phyloP scores from a whole-genome alignment of 2,797 vertebrate genomes.

The Bradypodion pumilum region DNA sequence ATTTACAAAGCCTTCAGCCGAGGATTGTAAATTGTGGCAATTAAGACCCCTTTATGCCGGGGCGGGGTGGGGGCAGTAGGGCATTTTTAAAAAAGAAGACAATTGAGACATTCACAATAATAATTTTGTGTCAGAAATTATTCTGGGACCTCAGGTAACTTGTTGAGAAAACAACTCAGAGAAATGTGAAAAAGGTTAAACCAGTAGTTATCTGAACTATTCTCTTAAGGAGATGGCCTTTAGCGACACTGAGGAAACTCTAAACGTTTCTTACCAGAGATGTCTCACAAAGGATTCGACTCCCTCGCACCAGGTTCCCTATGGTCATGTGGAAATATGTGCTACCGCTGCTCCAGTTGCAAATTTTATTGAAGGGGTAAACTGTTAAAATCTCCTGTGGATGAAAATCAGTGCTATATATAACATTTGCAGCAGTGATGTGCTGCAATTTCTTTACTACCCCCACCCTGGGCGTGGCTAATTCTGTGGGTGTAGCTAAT shows the following conservation, averaged over 20 bases:
- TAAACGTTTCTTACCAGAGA: slow-evolving; percentile 86
- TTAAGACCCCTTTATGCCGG: no score
- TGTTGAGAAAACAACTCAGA: background rate
- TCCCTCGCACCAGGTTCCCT: slow-evolving; percentile 88
- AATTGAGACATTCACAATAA: background rate
- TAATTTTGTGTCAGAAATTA: no score
- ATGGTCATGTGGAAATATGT: slow-evolving; percentile 97
- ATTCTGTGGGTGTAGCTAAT: no score
- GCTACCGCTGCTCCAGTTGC: slow-evolving; percentile 96
- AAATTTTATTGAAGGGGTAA: slow-evolving; percentile 90
- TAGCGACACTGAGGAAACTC: background rate
- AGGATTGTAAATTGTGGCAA: no score
- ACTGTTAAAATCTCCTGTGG: slow-evolving; percentile 85
- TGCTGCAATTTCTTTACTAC: no score
- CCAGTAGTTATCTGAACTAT: background rate
- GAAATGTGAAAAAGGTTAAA: background rate
- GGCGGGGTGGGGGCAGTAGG: no score
- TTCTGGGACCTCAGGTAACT: background rate
- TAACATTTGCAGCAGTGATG: background rate
- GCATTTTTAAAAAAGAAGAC: no score
- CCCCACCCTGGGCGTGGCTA: no score
- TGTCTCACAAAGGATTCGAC: slow-evolving; percentile 93
- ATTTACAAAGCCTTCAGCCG: background rate
- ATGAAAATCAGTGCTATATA: slow-evolving; percentile 9
- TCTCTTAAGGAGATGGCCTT: background rate